Evolutionary conservation across 2,113 vertebrate species (phyloP).

Genomic region (Pelmatolapia mariae): DNA sequence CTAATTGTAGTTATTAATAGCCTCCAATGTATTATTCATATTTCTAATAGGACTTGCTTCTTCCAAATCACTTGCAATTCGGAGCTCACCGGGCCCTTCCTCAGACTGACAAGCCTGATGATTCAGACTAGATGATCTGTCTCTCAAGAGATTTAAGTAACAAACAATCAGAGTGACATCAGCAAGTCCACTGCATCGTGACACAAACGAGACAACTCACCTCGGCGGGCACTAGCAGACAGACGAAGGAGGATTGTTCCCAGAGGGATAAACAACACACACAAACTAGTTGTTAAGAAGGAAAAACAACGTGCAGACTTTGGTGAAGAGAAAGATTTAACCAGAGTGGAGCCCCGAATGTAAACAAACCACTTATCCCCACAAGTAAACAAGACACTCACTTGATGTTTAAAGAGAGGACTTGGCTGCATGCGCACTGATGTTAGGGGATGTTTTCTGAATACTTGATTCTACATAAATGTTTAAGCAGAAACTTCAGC

Average conservation of each 20-base stretch:
- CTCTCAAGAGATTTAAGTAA: constrained; percentile 13
- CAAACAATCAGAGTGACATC: background rate
- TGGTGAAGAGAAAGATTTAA: background rate
- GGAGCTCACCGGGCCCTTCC: background rate
- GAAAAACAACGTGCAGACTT: background rate
- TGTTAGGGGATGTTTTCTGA: background rate
- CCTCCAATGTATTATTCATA: constrained; percentile 40
- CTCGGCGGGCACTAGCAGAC: background rate
- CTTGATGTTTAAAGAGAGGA: background rate
- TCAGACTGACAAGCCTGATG: constrained; percentile 44
- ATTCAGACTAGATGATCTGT: background rate
- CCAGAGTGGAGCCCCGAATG: background rate
- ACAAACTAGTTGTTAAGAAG: background rate
- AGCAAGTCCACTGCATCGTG: constrained; percentile 8
- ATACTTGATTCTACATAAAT: background rate
- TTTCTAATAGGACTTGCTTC: background rate
- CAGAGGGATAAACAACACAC: background rate
- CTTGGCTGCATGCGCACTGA: background rate
- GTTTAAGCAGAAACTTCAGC: background rate
- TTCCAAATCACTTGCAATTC: constrained; percentile 6
- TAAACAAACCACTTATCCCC: background rate
- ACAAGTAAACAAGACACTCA: background rate
- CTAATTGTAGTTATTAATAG: background rate
- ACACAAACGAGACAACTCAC: constrained; percentile 5
- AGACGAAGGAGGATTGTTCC: background rate